Percentiles rank a stretch among this genome's conserved stretches.
phyloP scores from a whole-genome alignment of 2,113 vertebrate species.

The Donacobius atricapilla region DNA sequence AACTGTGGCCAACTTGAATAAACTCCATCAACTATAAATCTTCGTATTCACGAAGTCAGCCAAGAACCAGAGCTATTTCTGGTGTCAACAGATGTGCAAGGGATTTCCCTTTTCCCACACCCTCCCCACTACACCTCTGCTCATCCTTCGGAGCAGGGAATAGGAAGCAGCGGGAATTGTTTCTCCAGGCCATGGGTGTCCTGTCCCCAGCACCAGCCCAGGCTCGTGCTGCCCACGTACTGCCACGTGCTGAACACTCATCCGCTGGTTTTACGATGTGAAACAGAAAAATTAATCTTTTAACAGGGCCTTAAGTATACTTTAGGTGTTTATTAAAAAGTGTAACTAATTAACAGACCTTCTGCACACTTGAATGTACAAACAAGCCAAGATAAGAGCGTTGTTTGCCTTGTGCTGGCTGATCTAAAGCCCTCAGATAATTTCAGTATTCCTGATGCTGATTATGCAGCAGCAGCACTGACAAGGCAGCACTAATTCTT shows the following conservation, averaged over 20 bases:
- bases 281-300: background rate
- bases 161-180: rapidly evolving
- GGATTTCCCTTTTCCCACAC: background rate
- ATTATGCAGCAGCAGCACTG: background rate
- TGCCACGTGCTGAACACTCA: background rate
- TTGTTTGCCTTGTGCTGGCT: conserved; percentile 17
- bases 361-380: background rate
- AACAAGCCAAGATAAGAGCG: background rate
- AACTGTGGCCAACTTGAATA: background rate
- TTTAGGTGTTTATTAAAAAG: conserved; percentile 10
- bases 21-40: background rate
- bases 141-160: background rate
- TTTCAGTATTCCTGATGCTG: background rate
- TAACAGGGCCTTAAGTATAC: background rate
- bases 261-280: background rate
- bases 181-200: background rate
- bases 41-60: background rate
- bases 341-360: background rate
- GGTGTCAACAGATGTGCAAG: background rate
- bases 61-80: background rate
- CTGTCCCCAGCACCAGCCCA: background rate
- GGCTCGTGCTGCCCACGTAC: background rate
- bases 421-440: background rate
- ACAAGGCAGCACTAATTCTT: background rate
- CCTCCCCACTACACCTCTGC: background rate